These are phyloP conservation scores for Archilochus colubris DNA, from an alignment of 2,113 vertebrate genomes.

Conservation along the genomic window DNA sequence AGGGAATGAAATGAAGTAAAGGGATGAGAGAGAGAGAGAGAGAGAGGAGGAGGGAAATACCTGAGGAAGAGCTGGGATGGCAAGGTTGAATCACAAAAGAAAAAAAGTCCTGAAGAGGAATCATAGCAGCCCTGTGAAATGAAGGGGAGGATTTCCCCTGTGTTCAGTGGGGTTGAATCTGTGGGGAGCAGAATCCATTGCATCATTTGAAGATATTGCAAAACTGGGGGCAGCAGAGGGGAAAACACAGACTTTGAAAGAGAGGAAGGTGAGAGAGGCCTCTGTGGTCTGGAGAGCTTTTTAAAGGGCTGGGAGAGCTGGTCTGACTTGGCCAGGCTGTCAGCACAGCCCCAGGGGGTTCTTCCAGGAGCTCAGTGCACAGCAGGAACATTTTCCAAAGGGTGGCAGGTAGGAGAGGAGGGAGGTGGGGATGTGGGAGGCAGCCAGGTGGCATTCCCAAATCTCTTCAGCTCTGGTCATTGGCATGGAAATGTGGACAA, in stretches of 20 bases:
- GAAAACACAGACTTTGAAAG: constrained; percentile 1
- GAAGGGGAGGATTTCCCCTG: not conserved
- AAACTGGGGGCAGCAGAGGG: not conserved
- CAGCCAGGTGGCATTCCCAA: not conserved
- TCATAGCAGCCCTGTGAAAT: not conserved
- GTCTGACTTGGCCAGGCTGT: not conserved
- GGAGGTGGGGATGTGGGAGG: not conserved
- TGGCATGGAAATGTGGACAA: not conserved
- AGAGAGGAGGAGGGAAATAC: not conserved
- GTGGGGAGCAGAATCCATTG: accelerated
- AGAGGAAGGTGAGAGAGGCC: not conserved
- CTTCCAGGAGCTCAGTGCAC: not conserved
- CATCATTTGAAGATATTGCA: constrained; percentile 14
- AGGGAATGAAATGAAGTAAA: not conserved
- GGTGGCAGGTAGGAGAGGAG: not conserved
- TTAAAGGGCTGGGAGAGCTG: not conserved
- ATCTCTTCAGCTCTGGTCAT: not conserved
- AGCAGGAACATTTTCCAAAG: not conserved
- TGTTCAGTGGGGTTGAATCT: not conserved
- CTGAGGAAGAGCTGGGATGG: not conserved
- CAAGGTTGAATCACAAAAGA: not conserved
- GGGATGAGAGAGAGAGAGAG: not conserved
- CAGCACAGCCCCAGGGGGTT: not conserved
- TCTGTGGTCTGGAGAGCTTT: not conserved
- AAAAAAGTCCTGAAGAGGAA: not conserved